A percentile compares a stretch with the other conserved stretches of the same genome.
Evolutionary conservation across 1,140 invertebrate genomes (phyloP).

Genomic region (Camponotus floridanus): DNA sequence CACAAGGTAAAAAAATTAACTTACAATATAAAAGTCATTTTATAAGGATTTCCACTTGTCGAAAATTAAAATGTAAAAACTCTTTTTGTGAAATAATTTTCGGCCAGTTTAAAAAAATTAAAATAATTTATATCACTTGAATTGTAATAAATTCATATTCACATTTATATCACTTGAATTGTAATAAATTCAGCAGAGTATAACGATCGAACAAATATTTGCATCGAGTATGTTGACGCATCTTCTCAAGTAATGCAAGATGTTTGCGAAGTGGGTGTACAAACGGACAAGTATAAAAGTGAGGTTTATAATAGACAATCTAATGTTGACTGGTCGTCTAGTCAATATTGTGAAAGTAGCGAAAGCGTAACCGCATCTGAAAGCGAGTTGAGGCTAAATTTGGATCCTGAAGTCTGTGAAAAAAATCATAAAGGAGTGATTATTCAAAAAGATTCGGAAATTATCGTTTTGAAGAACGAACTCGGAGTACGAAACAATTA

Average conservation of each 20-base stretch:
- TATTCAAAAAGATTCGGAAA: conserved; percentile 78
- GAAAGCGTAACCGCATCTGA: conserved; percentile 46
- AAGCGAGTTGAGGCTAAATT: conserved; percentile 56
- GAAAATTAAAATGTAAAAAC: neutral
- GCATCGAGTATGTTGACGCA: conserved; percentile 30
- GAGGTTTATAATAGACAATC: neutral
- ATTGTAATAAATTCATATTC: conserved; percentile 21
- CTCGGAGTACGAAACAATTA: conserved; percentile 63
- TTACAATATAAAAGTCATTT: neutral
- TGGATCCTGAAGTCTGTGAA: conserved; percentile 33
- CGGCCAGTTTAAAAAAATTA: neutral
- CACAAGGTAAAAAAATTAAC: conserved; percentile 12
- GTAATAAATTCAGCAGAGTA: conserved; percentile 28
- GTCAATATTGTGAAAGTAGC: conserved; percentile 45
- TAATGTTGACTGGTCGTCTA: conserved; percentile 44
- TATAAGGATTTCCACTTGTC: conserved; percentile 6
- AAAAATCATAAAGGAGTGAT: conserved; percentile 67
- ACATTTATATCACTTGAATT: too few relatives aligned
- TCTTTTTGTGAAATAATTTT: neutral
- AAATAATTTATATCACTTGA: neutral
- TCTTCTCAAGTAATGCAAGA: conserved; percentile 6
- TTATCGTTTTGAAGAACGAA: conserved; percentile 78
- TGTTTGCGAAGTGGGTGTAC: conserved; percentile 29
- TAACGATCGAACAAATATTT: neutral
- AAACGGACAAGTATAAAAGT: conserved; percentile 42